These are phyloP conservation scores for Tuta absoluta DNA, from an alignment of 2,888 invertebrate genomes.

Conservation along the genomic window DNA sequence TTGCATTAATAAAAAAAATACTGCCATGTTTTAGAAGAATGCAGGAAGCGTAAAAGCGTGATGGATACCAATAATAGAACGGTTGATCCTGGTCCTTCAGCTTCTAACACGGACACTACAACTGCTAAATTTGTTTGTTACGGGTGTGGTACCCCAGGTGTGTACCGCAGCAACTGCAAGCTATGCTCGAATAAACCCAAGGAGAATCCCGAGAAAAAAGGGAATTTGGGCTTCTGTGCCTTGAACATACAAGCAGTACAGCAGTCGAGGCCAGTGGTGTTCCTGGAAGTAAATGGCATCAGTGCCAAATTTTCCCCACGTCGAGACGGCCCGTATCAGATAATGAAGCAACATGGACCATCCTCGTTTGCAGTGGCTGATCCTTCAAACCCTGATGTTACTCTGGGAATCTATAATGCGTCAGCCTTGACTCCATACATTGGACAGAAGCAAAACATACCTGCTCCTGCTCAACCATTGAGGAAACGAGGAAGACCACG, in stretches of 20 bases:
- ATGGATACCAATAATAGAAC: too few species aligned
- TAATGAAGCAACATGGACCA: slow-evolving; percentile 22
- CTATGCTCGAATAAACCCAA: slow-evolving; percentile 8
- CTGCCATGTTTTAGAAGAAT: slow-evolving; percentile 27
- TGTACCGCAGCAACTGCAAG: slow-evolving; percentile 28
- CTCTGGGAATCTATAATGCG: too few species aligned
- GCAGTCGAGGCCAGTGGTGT: slow-evolving; percentile 29
- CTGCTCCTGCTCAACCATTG: too few species aligned
- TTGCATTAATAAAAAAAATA: too few species aligned
- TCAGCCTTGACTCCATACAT: too few species aligned
- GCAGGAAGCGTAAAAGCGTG: slow-evolving; percentile 23
- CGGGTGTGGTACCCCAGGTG: slow-evolving; percentile 33
- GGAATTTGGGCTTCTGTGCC: slow-evolving; percentile 29
- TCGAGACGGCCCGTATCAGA: too few species aligned
- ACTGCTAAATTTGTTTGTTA: slow-evolving; percentile 29
- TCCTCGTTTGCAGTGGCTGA: too few species aligned
- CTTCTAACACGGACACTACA: slow-evolving; percentile 13
- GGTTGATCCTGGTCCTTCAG: too few species aligned
- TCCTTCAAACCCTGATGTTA: too few species aligned
- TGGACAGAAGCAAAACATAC: too few species aligned
- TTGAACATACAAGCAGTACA: slow-evolving; percentile 25
- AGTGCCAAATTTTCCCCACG: slow-evolving; percentile 25
- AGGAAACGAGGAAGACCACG: too few species aligned
- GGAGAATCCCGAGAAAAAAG: not conserved
- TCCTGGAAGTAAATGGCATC: slow-evolving; percentile 16